phyloP scores from a whole-genome alignment of 2,797 vertebrate species.

The Girardinus metallicus region DNA sequence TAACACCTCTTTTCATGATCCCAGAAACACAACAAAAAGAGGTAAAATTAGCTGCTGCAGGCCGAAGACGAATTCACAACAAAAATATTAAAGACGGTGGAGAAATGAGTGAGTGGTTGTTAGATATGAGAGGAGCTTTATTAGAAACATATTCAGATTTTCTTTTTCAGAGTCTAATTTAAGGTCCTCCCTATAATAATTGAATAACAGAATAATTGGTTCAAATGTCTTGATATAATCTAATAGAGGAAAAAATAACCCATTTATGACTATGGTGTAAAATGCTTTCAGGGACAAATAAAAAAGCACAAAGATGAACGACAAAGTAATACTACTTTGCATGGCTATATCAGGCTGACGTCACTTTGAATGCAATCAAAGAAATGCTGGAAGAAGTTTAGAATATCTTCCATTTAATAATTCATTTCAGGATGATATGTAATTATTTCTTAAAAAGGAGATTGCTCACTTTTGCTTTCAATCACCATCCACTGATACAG shows the following conservation, averaged over 20 bases:
- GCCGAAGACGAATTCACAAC: constrained; percentile 17
- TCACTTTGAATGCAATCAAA: background rate
- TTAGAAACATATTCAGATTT: constrained; percentile 10
- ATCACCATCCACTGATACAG: background rate
- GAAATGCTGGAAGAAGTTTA: background rate
- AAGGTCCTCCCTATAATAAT: constrained; percentile 2
- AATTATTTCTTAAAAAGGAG: background rate
- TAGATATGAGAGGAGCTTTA: constrained; percentile 5
- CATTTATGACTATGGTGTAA: background rate
- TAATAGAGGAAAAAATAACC: background rate
- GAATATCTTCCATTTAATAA: background rate
- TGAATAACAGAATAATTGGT: background rate
- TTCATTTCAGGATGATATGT: background rate
- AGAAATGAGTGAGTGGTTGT: constrained; percentile 6
- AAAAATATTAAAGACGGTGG: constrained; percentile 31
- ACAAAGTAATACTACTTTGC: background rate
- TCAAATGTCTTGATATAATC: background rate
- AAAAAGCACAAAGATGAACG: background rate
- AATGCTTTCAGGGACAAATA: background rate
- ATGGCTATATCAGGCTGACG: background rate
- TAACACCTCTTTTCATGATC: constrained; percentile 34
- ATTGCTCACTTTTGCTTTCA: background rate
- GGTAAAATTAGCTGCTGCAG: constrained; percentile 19
- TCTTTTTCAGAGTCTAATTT: constrained; percentile 5
- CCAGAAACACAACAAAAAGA: constrained; percentile 15